These are phyloP conservation scores for Ostrea denselamellosa DNA, from an alignment of 1,140 invertebrate genomes.

Conservation along the genomic window DNA sequence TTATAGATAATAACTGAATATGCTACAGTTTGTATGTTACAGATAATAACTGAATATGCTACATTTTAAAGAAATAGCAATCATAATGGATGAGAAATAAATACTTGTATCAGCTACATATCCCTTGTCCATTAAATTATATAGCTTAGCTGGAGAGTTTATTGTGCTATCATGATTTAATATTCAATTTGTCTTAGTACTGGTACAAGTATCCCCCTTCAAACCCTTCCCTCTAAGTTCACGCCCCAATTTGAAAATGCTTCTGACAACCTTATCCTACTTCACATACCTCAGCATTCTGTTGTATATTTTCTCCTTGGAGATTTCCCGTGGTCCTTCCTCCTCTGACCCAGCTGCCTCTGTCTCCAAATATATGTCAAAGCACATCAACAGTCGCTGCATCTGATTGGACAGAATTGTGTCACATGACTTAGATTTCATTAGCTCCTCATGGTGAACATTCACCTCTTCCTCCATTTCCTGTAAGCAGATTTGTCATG, in stretches of 20 bases:
- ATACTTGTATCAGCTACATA: too few species aligned
- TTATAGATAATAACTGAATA: too few species aligned
- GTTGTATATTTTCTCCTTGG: conserved; percentile 89
- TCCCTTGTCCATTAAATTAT: too few species aligned
- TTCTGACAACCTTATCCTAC: neutral
- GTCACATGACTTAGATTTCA: conserved; percentile 74
- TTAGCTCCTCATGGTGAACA: conserved; percentile 81
- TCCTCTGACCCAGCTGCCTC: conserved; percentile 78
- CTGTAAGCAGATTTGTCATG: conserved; percentile 70
- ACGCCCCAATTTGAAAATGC: neutral
- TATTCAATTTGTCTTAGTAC: too few species aligned
- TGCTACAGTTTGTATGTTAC: too few species aligned
- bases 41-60: too few species aligned
- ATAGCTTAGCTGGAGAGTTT: too few species aligned
- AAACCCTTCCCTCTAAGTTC: too few species aligned
- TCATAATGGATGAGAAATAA: too few species aligned
- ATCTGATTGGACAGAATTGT: conserved; percentile 87
- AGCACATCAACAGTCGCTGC: conserved; percentile 87
- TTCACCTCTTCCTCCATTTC: conserved; percentile 88
- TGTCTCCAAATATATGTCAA: conserved; percentile 93
- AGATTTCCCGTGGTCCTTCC: conserved; percentile 84
- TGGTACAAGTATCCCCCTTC: too few species aligned
- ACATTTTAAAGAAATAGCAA: too few species aligned
- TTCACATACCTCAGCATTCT: conserved; percentile 81
- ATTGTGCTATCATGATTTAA: too few species aligned